Conservation (phyloP, 2,113 vertebrate species). For the Aptenodytes patagonicus region DNA sequence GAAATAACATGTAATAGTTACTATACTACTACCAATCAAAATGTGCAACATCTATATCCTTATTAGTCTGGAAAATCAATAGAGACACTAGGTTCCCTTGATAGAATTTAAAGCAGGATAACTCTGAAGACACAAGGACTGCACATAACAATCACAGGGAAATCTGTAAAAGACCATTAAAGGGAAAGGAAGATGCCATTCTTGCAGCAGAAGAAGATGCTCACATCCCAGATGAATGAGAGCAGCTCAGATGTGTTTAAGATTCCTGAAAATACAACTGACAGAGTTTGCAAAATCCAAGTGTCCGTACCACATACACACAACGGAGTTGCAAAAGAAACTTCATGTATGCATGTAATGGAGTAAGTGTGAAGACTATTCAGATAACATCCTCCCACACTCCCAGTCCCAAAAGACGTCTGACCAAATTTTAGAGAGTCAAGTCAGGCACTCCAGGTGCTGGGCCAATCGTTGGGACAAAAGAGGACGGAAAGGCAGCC, state of each 20-base stretch:
- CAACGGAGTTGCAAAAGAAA: neutral
- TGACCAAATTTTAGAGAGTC: neutral
- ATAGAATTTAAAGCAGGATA: neutral
- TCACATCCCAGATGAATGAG: neutral
- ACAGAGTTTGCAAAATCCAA: neutral
- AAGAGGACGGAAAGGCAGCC: neutral
- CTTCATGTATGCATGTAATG: neutral
- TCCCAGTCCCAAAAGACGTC: neutral
- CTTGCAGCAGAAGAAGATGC: neutral
- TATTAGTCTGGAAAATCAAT: neutral
- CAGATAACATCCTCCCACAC: neutral
- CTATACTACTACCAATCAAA: neutral
- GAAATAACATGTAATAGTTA: neutral
- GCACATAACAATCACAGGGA: neutral
- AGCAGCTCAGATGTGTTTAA: neutral
- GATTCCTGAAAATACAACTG: neutral
- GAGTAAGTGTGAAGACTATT: neutral
- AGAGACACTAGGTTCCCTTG: neutral
- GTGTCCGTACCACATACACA: neutral
- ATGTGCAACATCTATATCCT: neutral
- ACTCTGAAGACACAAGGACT: neutral
- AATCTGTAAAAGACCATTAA: neutral
- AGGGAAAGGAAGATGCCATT: neutral
- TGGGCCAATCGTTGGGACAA: neutral
- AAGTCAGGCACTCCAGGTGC: neutral